A percentile compares a stretch with the other conserved stretches of the same genome.
Evolutionary conservation across 2,797 vertebrate species (phyloP).

Genomic region (Loriculus beryllinus): DNA sequence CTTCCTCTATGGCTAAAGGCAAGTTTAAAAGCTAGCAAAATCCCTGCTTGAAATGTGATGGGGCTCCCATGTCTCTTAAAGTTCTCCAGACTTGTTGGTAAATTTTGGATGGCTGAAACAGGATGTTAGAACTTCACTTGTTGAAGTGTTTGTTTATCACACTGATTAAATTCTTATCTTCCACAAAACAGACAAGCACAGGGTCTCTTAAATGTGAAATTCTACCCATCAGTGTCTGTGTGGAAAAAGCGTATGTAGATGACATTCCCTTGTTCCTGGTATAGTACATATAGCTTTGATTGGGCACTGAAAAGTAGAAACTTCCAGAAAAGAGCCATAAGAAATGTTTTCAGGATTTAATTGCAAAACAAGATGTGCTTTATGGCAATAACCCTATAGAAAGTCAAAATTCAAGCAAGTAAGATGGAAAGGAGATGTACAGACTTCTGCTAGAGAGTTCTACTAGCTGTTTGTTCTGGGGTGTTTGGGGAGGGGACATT

Average conservation of each 20-base stretch:
- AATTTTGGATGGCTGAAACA: not conserved
- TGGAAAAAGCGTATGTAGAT: not conserved
- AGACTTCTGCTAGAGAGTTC: not conserved
- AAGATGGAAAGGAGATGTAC: not conserved
- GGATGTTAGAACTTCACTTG: not conserved
- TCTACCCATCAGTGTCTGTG: not conserved
- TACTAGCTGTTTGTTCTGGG: not conserved
- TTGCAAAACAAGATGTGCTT: not conserved
- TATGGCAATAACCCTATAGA: not conserved
- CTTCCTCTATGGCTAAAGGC: not conserved
- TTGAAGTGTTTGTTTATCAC: not conserved
- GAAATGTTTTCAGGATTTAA: not conserved
- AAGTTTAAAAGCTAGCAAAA: not conserved
- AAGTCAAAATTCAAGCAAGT: not conserved
- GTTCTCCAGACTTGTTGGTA: not conserved
- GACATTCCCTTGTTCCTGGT: not conserved
- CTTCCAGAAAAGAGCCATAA: not conserved
- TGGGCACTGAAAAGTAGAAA: not conserved
- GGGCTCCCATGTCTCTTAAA: not conserved
- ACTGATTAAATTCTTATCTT: not conserved
- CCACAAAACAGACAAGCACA: not conserved
- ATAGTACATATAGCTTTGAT: not conserved
- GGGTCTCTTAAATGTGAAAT: not conserved
- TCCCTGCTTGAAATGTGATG: not conserved
- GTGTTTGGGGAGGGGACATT: not conserved